Conservation (phyloP, 2,797 vertebrate genomes). For the Tenualosa ilisha region DNA sequence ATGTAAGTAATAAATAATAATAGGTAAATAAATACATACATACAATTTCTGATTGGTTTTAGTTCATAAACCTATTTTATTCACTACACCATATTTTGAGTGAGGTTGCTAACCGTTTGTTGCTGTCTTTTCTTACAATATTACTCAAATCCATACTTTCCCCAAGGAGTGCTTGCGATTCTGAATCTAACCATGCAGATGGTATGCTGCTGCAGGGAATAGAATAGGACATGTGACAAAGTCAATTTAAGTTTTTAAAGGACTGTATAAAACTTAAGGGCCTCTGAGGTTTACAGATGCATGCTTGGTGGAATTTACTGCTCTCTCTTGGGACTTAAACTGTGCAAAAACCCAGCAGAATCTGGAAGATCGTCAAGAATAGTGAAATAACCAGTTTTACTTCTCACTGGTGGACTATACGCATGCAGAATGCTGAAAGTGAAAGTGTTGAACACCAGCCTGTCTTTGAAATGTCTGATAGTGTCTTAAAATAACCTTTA, state of each 20-base stretch:
- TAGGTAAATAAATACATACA: not conserved
- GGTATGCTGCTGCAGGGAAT: slow-evolving; percentile 49
- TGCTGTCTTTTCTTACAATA: not conserved
- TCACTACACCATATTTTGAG: not conserved
- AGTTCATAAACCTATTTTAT: not conserved
- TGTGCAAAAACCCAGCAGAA: slow-evolving; percentile 28
- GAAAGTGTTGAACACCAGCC: not conserved
- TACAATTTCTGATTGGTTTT: not conserved
- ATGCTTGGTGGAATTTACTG: slow-evolving; percentile 55
- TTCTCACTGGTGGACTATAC: not conserved
- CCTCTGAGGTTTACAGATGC: slow-evolving; percentile 58
- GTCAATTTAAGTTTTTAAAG: slow-evolving; percentile 66
- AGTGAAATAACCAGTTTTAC: not conserved
- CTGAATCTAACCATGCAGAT: slow-evolving; percentile 56
- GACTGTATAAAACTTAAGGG: slow-evolving; percentile 55
- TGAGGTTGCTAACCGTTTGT: not conserved
- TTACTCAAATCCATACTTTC: slow-evolving; percentile 1
- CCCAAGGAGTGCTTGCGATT: not conserved
- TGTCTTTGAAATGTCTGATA: not conserved
- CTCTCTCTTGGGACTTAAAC: slow-evolving; percentile 58
- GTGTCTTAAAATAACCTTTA: slow-evolving; percentile 8
- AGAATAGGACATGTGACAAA: slow-evolving; percentile 53
- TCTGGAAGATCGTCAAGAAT: not conserved
- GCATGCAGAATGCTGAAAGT: not conserved
- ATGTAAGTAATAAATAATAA: too few relatives aligned